phyloP scores from a whole-genome alignment of 2,113 vertebrate species.

The Odocoileus virginianus region DNA sequence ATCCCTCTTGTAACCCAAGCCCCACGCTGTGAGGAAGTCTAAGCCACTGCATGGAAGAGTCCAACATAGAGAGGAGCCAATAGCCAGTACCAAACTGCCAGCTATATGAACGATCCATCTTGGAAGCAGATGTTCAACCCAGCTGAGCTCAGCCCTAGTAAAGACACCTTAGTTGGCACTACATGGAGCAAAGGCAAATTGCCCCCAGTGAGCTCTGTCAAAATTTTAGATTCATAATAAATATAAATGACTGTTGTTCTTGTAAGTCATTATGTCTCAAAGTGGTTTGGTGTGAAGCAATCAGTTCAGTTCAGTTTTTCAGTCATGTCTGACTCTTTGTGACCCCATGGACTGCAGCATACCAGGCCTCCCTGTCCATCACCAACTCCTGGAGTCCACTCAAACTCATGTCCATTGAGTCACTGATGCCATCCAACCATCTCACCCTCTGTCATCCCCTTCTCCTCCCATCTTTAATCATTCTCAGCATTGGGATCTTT shows the following conservation, averaged over 20 bases:
- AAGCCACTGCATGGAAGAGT: neutral
- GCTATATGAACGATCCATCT: neutral
- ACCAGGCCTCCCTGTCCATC: neutral
- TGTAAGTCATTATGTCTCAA: neutral
- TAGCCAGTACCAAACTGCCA: neutral
- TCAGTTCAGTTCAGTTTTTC: neutral
- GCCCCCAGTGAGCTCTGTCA: neutral
- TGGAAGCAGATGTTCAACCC: neutral
- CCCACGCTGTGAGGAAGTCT: neutral
- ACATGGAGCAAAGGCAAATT: neutral
- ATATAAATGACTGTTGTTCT: neutral
- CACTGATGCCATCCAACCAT: neutral
- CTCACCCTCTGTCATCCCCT: neutral
- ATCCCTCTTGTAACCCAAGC: neutral
- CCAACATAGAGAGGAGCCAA: neutral
- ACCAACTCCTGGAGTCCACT: neutral
- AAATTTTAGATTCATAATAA: conserved; percentile 13
- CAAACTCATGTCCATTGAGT: neutral
- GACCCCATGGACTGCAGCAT: neutral
- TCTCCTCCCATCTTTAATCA: neutral
- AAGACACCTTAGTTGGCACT: neutral
- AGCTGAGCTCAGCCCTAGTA: neutral
- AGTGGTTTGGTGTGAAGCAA: neutral
- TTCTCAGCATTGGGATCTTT: neutral
- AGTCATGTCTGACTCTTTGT: neutral